Conservation (phyloP, 2,113 vertebrate species). For the Lontra canadensis region DNA sequence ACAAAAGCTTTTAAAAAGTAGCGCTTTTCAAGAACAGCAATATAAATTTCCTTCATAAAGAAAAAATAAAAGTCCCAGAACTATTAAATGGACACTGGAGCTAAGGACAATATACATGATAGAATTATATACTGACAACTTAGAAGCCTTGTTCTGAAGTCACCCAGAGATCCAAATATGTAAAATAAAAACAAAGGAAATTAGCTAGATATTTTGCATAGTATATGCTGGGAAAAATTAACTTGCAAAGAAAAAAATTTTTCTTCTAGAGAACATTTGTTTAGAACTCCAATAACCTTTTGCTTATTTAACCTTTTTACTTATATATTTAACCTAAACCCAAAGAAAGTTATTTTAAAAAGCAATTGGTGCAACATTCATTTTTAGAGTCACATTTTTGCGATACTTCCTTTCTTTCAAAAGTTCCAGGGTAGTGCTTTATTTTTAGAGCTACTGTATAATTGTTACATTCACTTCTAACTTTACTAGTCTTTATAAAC, state of each 20-base stretch:
- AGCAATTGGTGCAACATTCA: constrained; percentile 40
- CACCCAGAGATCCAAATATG: background rate
- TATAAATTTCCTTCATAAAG: background rate
- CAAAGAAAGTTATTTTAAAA: background rate
- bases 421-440: constrained; percentile 56
- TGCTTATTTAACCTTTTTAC: background rate
- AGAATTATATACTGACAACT: background rate
- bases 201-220: background rate
- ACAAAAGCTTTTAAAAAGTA: background rate
- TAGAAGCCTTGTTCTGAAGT: background rate
- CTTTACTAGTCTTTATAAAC: constrained; percentile 29
- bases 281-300: background rate
- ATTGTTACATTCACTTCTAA: constrained; percentile 14
- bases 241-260: background rate
- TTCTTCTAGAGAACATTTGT: background rate
- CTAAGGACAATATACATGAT: background rate
- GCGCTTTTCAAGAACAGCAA: background rate
- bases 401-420: constrained; percentile 66
- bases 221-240: background rate
- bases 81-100: background rate
- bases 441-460: constrained; percentile 77
- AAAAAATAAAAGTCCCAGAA: background rate
- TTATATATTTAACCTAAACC: background rate
- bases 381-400: constrained; percentile 71
- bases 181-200: background rate